These are phyloP conservation scores for Phyllotis vaccarum DNA, from an alignment of 2,797 vertebrate species.

Conservation along the genomic window DNA sequence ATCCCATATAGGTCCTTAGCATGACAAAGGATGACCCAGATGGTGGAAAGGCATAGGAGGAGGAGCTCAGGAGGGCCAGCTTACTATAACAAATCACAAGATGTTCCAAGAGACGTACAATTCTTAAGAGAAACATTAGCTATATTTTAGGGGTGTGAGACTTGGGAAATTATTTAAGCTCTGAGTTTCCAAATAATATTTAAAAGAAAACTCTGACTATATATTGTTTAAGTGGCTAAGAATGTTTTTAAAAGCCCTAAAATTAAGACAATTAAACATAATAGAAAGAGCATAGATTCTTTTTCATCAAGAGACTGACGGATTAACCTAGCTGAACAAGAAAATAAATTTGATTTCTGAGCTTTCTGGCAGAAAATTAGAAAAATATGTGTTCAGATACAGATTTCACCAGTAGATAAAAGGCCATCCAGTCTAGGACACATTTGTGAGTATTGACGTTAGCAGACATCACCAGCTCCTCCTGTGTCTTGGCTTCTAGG, in stretches of 20 bases:
- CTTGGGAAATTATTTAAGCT: conserved; percentile 1
- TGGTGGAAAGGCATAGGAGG: neutral
- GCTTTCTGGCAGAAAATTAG: conserved; percentile 27
- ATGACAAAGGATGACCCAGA: neutral
- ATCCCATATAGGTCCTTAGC: neutral
- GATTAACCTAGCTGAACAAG: neutral
- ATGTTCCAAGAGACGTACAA: neutral
- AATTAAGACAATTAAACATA: conserved; percentile 19
- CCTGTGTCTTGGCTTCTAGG: neutral
- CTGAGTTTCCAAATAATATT: neutral
- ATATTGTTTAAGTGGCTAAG: neutral
- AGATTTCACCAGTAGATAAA: neutral
- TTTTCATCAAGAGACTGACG: neutral
- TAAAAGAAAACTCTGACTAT: neutral
- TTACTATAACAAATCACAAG: neutral
- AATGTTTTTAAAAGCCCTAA: neutral
- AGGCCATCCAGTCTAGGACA: neutral
- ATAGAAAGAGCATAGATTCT: neutral
- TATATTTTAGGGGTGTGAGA: neutral
- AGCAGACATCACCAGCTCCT: neutral
- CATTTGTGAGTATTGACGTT: neutral
- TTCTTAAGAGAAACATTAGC: conserved; percentile 21
- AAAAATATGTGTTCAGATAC: neutral
- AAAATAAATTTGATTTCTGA: neutral
- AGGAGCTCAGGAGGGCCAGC: neutral